Conservation (phyloP, 2,797 vertebrate genomes). For the Valencia hispanica region DNA sequence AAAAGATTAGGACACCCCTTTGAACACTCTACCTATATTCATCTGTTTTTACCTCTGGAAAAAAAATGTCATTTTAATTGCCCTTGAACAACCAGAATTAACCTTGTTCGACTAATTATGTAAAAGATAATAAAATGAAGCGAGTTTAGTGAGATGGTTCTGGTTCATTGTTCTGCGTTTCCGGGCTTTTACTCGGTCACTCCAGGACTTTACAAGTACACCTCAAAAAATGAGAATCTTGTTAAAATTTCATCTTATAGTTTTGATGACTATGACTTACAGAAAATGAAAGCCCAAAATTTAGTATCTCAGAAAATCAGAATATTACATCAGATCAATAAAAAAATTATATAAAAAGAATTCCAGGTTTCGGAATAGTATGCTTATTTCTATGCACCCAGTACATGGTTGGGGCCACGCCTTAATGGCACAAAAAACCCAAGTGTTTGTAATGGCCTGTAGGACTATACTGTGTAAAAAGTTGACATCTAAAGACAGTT, state of each 20-base stretch:
- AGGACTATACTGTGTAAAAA: neutral
- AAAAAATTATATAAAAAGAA: too few relatives aligned
- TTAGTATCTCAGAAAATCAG: too few relatives aligned
- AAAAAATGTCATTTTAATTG: neutral
- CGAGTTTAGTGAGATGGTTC: neutral
- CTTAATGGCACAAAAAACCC: neutral
- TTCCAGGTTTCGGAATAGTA: too few relatives aligned
- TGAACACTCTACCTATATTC: neutral
- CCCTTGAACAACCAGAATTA: neutral
- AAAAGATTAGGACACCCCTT: neutral
- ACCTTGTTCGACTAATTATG: neutral
- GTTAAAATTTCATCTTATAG: neutral
- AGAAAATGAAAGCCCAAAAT: too few relatives aligned
- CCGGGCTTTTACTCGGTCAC: neutral
- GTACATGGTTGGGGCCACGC: neutral
- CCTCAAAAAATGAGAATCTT: neutral
- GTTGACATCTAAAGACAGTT: neutral
- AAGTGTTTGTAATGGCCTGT: neutral
- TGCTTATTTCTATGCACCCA: too few relatives aligned
- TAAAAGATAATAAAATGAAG: neutral
- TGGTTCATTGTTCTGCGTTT: neutral
- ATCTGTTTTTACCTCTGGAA: neutral
- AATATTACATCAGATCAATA: too few relatives aligned
- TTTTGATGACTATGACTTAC: neutral
- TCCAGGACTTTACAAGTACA: neutral